Evolutionary conservation across 2,113 vertebrate genomes (phyloP).

Genomic region (Chroicocephalus ridibundus): DNA sequence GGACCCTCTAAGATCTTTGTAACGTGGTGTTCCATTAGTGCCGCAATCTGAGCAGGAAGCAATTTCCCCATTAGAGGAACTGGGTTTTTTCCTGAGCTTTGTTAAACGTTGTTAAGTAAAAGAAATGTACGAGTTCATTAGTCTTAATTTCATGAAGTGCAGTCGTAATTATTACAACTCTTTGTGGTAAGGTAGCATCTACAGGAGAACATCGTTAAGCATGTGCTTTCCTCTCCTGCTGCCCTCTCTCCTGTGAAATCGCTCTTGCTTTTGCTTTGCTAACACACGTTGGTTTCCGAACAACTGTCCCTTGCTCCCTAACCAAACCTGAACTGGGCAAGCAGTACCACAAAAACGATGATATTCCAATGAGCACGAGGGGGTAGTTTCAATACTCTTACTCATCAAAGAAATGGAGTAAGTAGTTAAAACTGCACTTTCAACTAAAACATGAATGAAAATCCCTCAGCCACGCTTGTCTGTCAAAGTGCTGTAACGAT

Average conservation of each 20-base stretch:
- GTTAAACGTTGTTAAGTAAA: background rate
- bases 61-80: background rate
- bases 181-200: background rate
- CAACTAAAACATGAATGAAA: conserved; percentile 35
- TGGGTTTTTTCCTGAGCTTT: background rate
- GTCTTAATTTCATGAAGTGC: conserved; percentile 27
- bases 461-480: background rate
- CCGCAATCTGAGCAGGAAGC: background rate
- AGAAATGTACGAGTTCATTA: background rate
- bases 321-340: background rate
- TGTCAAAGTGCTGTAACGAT: background rate
- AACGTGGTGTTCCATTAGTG: background rate
- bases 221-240: background rate
- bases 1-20: background rate
- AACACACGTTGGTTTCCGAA: background rate
- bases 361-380: conserved; percentile 14
- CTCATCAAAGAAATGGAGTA: conserved; percentile 59
- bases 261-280: background rate
- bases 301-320: background rate
- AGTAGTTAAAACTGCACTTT: conserved; percentile 54
- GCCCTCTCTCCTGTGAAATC: background rate
- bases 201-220: background rate
- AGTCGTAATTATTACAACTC: background rate
- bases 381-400: background rate
- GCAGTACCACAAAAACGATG: background rate